Conservation (phyloP, 64 coral and sea anemone genomes). For the Astreopora myriophthalma region DNA sequence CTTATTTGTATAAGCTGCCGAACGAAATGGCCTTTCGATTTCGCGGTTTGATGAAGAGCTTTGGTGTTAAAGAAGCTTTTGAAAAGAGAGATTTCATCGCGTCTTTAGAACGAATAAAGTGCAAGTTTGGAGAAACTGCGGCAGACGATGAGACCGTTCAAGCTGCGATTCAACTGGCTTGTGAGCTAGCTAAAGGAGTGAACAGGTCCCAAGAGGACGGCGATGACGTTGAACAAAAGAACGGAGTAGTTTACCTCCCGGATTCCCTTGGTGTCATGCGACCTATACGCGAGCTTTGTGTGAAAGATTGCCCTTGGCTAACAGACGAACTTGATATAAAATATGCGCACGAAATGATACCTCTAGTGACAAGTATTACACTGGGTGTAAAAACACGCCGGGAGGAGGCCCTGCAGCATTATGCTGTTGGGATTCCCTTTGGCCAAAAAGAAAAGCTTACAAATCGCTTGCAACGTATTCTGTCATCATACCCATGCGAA, state of each 20-base stretch:
- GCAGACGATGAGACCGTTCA: constrained; percentile 7
- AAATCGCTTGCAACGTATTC: constrained; percentile 75
- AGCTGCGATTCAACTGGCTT: constrained; percentile 20
- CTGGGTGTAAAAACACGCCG: constrained; percentile 85
- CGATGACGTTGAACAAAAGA: background rate
- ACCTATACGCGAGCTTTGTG: constrained; percentile 16
- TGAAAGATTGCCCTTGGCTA: constrained; percentile 82
- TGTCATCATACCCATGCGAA: constrained; percentile 78
- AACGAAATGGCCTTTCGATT: constrained; percentile 5
- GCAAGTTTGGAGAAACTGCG: background rate
- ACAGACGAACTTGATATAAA: constrained; percentile 44
- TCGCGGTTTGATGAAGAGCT: constrained; percentile 32
- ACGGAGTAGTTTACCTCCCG: constrained; percentile 44
- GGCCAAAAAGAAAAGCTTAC: constrained; percentile 93
- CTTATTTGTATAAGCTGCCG: constrained; percentile 54
- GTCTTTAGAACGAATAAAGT: constrained; percentile 29
- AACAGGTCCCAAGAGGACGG: background rate
- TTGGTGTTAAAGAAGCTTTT: constrained; percentile 53
- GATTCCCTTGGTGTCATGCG: constrained; percentile 50
- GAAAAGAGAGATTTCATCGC: constrained; percentile 27
- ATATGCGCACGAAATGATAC: constrained; percentile 46
- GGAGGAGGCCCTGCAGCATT: constrained; percentile 41
- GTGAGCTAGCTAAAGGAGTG: constrained; percentile 15
- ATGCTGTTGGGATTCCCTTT: constrained; percentile 62
- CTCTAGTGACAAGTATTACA: background rate